Evolutionary conservation across 1,140 invertebrate genomes (phyloP).

Genomic region (Rhopalosiphum maidis): DNA sequence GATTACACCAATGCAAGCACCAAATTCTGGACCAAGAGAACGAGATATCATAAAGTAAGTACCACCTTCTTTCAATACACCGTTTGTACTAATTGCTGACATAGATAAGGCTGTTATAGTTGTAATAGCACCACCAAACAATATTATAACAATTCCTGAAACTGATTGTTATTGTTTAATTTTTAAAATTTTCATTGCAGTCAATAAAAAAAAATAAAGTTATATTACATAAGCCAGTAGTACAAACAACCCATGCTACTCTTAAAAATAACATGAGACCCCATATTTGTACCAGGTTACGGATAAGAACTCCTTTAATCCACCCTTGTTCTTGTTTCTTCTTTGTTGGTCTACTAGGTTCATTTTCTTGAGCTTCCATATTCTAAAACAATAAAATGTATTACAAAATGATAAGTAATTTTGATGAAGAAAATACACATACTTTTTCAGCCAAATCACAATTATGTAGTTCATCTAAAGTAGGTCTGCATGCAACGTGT

Average conservation of each 20-base stretch:
- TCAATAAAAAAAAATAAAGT: not conserved
- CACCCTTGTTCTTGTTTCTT: slow-evolving; percentile 68
- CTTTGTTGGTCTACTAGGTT: slow-evolving; percentile 27
- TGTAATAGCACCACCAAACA: slow-evolving; percentile 79
- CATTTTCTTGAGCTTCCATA: not conserved
- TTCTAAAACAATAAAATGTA: not conserved
- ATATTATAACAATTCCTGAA: slow-evolving; percentile 85
- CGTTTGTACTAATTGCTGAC: slow-evolving; percentile 97
- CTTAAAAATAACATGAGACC: slow-evolving; percentile 86
- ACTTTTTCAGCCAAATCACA: slow-evolving; percentile 81
- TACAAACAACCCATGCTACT: slow-evolving; percentile 78
- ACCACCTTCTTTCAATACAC: slow-evolving; percentile 98
- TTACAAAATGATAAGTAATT: slow-evolving; percentile 11
- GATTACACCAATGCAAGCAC: slow-evolving; percentile 95
- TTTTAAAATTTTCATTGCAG: not conserved
- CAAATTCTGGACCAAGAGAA: slow-evolving; percentile 96
- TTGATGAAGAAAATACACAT: slow-evolving; percentile 55
- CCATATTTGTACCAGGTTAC: slow-evolving; percentile 86
- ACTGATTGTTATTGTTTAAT: slow-evolving; percentile 64
- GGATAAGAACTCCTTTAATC: slow-evolving; percentile 83
- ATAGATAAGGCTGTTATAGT: slow-evolving; percentile 94
- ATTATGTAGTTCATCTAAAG: slow-evolving; percentile 91
- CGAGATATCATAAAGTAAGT: slow-evolving; percentile 97
- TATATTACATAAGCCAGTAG: slow-evolving; percentile 45
- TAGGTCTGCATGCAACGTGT: slow-evolving; percentile 86